Base-by-base conservation (phyloP, 64 coral and sea anemone species). In the Stylophora pistillata region DNA sequence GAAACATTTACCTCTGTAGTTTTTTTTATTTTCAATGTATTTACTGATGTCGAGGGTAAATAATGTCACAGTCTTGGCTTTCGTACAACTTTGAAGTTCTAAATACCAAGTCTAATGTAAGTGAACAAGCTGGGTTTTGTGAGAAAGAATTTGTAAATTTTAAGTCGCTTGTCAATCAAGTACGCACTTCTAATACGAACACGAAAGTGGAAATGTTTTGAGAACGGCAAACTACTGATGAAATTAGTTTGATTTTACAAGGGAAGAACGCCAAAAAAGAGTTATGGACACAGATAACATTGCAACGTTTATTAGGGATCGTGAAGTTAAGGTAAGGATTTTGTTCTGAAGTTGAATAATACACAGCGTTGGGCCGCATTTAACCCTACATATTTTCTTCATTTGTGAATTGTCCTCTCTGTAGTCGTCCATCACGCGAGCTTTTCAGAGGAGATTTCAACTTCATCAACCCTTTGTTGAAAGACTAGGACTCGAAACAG, bases 351-450 rank as follows among this genome's bases (percentile, higher is more conserved):
- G 21, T 53, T 27, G 4, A 84, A 21, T 10, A 1, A 82, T 65
- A 66, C 78, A 60, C 78, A 18, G 28, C 69, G 21, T 13, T 62
- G 32, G 21, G 17, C 18, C 60, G 61, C 80, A 84, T 84, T 53
- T 69, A 25, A 47, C 37, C 37, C 37, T 47, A 47, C 37, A 47
- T 47, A 23, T 69, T 63, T 64, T 65, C 56, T 64, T 31, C 30
- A 41, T 82, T 63, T 82, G 13, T 41, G 55, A 55, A 60, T 79
- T 53, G 60, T 41, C 31, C 89, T 95, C 89, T 79, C 73, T 91
- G 21, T 68, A 98, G 96, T 89, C 86, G 55, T 72, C 61, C 32
- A 79, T 95, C 92, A 98, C 93, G 82, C 93, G 96, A 95, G 58
- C 81, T 2, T 91, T 98, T 74, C 81, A 94, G 27, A 81, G 90